These are phyloP conservation scores for Electrophaes corylata DNA, from an alignment of 2,888 invertebrate species.

Conservation along the genomic window DNA sequence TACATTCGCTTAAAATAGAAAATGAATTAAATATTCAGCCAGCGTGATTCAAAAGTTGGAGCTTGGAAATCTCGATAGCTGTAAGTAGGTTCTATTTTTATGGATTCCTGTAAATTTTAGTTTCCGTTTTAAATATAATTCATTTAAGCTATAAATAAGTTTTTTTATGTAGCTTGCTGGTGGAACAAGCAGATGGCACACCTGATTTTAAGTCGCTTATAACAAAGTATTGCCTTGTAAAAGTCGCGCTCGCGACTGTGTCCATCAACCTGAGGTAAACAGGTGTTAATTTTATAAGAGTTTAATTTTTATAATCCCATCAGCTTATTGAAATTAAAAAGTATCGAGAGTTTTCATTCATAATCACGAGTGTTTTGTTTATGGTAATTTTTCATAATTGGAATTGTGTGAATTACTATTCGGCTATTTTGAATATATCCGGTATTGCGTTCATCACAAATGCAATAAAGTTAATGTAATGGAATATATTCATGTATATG, in stretches of 20 bases:
- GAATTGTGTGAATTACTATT: background rate
- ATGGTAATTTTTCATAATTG: background rate
- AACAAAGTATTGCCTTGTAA: too few species aligned
- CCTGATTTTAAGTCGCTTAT: too few species aligned
- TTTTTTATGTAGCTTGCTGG: too few species aligned
- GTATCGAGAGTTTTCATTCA: background rate
- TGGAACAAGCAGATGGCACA: too few species aligned
- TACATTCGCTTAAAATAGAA: conserved; percentile 31
- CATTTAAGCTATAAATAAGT: too few species aligned
- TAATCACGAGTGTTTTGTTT: background rate
- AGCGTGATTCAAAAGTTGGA: conserved; percentile 13
- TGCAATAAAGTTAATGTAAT: background rate
- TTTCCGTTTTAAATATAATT: too few species aligned
- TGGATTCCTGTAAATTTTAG: conserved; percentile 1
- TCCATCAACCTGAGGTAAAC: too few species aligned
- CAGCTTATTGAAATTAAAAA: background rate
- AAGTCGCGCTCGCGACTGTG: too few species aligned
- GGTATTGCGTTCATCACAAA: background rate
- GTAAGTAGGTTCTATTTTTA: background rate
- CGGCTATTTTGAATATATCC: background rate
- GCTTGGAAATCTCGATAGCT: background rate
- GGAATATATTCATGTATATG: background rate
- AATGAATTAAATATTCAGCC: conserved; percentile 24
- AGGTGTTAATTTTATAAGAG: background rate
- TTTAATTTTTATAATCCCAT: background rate